Evolutionary conservation across 53 echinoderm and acorn worm genomes (phyloP).

Genomic region (Astropecten irregularis): DNA sequence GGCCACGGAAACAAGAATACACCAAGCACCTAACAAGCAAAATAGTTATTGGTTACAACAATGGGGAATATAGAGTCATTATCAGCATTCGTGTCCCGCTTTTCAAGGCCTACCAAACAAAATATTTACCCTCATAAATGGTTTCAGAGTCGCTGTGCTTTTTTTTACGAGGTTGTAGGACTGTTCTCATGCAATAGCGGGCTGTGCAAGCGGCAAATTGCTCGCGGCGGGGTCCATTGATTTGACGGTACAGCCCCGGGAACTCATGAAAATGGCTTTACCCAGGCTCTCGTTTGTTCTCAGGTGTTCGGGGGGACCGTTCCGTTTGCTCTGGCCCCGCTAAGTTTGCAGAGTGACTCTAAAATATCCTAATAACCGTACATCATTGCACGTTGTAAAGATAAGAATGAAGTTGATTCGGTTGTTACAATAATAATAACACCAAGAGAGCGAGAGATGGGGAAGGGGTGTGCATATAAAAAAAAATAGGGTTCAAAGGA

Average conservation of each 20-base stretch:
- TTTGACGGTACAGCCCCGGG: background rate
- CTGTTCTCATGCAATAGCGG: background rate
- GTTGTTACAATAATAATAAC: background rate
- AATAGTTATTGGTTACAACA: slow-evolving; percentile 38
- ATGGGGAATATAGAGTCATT: slow-evolving; percentile 8
- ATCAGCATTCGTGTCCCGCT: slow-evolving; percentile 1
- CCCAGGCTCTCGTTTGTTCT: slow-evolving; percentile 16
- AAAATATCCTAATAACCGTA: no score
- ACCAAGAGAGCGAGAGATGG: no score
- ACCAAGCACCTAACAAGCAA: background rate
- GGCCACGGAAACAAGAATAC: background rate
- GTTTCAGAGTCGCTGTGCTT: background rate
- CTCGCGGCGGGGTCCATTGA: background rate
- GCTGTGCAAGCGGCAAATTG: background rate
- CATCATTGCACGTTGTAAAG: slow-evolving; percentile 14
- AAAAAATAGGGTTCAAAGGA: background rate
- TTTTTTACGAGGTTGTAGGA: slow-evolving; percentile 16
- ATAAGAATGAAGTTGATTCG: slow-evolving; percentile 24
- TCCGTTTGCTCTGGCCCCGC: slow-evolving; percentile 23
- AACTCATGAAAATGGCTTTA: slow-evolving; percentile 47
- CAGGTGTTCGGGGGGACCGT: slow-evolving; percentile 1
- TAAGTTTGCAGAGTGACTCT: background rate
- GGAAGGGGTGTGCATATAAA: no score
- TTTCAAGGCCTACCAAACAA: slow-evolving; percentile 39
- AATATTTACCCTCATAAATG: slow-evolving; percentile 56